Evolutionary conservation across 1,140 invertebrate species (phyloP).

Genomic region (Drosophila takahashii): DNA sequence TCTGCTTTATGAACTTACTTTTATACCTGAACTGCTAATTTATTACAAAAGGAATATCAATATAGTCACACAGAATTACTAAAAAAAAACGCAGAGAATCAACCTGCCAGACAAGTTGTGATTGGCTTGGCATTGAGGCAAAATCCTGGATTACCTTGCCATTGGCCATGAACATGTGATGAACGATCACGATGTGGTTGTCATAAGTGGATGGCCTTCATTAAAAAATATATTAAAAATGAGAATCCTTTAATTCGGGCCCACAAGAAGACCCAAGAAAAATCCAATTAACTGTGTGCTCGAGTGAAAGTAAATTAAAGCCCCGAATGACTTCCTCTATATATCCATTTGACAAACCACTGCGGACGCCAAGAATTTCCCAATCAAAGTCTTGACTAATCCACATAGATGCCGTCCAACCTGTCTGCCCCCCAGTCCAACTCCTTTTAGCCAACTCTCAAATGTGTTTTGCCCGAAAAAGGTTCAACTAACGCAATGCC

Average conservation of each 20-base stretch:
- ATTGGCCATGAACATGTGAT: conserved; percentile 45
- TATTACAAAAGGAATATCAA: too few relatives aligned
- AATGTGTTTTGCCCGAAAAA: conserved; percentile 69
- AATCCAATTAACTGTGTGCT: conserved; percentile 18
- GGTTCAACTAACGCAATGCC: conserved; percentile 73
- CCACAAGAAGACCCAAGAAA: neutral
- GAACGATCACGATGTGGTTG: conserved; percentile 20
- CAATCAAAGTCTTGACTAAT: conserved; percentile 55
- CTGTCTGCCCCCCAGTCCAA: conserved; percentile 35
- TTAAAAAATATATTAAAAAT: conserved; percentile 8
- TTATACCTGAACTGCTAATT: too few relatives aligned
- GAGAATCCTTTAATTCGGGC: neutral
- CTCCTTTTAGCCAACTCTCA: conserved; percentile 48
- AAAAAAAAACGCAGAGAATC: conserved; percentile 14
- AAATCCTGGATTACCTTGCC: conserved; percentile 56
- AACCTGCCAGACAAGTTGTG: conserved; percentile 35
- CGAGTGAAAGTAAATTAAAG: conserved; percentile 36
- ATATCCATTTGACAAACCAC: conserved; percentile 24
- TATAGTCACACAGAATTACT: neutral
- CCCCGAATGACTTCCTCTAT: conserved; percentile 36
- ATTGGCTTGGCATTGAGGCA: conserved; percentile 18
- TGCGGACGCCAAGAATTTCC: conserved; percentile 26
- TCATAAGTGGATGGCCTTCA: conserved; percentile 36
- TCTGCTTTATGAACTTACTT: too few relatives aligned
- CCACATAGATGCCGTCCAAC: conserved; percentile 48